Conservation (phyloP, 1,140 invertebrate species). For the Zaprionus vittiger region DNA sequence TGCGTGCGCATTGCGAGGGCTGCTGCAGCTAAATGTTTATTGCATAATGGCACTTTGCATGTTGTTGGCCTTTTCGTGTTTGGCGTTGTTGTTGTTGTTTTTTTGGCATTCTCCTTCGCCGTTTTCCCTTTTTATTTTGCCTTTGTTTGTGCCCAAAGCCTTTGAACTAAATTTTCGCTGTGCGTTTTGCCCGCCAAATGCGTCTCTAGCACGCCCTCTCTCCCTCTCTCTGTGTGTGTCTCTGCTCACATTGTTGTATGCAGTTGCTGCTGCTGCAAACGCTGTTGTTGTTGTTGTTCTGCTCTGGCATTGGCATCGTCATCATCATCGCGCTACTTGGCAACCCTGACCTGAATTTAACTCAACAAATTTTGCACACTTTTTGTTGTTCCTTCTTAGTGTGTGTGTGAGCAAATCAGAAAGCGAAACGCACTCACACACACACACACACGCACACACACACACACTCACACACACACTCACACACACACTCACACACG, state of each 20-base stretch:
- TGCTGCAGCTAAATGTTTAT: constrained; percentile 47
- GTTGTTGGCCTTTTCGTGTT: constrained; percentile 27
- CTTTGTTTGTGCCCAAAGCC: constrained; percentile 61
- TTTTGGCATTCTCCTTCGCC: constrained; percentile 29
- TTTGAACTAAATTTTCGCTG: constrained; percentile 66
- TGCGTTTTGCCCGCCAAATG: constrained; percentile 25
- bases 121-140: constrained; percentile 39
- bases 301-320: constrained; percentile 51
- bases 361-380: constrained; percentile 65
- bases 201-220: not conserved
- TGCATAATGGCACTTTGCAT: constrained; percentile 48
- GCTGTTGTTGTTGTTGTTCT: constrained; percentile 34
- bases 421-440: constrained; percentile 32
- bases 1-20: not conserved
- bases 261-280: constrained; percentile 20
- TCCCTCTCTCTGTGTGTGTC: constrained; percentile 18
- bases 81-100: constrained; percentile 29
- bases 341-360: constrained; percentile 75
- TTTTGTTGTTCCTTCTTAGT: constrained; percentile 29
- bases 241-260: constrained; percentile 57
- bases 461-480: constrained; percentile 22
- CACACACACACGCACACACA: constrained; percentile 4
- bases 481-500: constrained; percentile 10
- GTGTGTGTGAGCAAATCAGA: constrained; percentile 38
- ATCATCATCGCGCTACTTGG: constrained; percentile 59